Evolutionary conservation across 2,113 vertebrate genomes (phyloP).

Genomic region (Apteryx mantelli): DNA sequence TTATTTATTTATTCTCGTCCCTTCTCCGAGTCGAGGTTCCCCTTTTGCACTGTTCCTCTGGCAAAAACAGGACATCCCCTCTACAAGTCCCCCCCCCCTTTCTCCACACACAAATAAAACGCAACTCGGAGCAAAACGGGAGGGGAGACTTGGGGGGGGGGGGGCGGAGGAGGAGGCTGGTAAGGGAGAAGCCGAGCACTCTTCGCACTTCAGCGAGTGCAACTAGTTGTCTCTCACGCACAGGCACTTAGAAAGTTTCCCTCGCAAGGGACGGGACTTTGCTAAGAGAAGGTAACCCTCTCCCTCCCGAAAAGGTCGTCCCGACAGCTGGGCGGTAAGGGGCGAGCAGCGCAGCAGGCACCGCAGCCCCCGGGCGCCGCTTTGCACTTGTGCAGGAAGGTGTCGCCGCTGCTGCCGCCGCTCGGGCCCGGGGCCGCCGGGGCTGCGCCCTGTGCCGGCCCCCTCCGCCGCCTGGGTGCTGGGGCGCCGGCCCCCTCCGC

Average conservation of each 20-base stretch:
- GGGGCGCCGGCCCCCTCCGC: too few species aligned
- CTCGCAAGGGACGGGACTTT: not conserved
- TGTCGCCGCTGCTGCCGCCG: not conserved
- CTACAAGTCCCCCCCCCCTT: not conserved
- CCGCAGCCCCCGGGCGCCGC: not conserved
- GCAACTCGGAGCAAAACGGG: not conserved
- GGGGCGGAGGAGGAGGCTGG: not conserved
- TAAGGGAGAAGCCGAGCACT: not conserved
- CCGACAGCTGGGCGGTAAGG: not conserved
- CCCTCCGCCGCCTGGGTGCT: too few species aligned
- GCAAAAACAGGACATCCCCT: constrained; percentile 57
- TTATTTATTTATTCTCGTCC: constrained; percentile 40
- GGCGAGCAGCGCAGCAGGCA: not conserved
- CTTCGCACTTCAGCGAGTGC: not conserved
- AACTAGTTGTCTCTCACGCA: not conserved
- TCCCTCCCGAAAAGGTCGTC: not conserved
- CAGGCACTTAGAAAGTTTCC: not conserved
- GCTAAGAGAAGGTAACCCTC: not conserved
- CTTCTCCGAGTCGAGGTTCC: constrained; percentile 20
- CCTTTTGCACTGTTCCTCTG: constrained; percentile 26
- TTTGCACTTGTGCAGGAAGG: not conserved
- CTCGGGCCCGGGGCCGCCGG: not conserved
- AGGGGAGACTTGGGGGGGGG: not conserved
- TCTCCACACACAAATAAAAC: constrained; percentile 21
- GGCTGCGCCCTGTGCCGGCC: too few species aligned